Evolutionary conservation across 1,140 invertebrate species (phyloP), one percentile per base, ranked within the genome.

Genomic region (Lasaia peninsularis): DNA sequence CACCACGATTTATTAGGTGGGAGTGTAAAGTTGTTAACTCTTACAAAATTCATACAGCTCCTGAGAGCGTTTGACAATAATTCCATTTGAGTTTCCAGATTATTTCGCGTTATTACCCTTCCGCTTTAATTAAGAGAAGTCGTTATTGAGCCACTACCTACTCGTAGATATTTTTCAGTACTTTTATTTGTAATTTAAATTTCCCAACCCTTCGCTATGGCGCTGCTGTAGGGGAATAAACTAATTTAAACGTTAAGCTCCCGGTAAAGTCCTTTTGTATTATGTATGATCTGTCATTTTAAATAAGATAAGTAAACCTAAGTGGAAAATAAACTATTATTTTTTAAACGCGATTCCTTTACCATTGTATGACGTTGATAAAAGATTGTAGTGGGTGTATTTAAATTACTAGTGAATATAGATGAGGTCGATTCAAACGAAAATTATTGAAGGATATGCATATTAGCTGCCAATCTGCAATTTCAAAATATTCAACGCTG

Each of bases 101-200:
- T 84, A 86, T 87, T 80, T 85, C 79, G 72, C 78, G 87, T 83
- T 88, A 90, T 88, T 88, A 83, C 83, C 86, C 80, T 73, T 80
- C 81, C 70, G 81, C 72, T 81, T 88, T 89, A 89, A 90, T 89
- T 89, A 89, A 90, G 78, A 79, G 80, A 83, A 79, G 76, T 85
- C 78, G 82, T 86, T 86, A 81, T 87, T 80, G 75, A 79, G 80
- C 70, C 83, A 86, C 81, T 85, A 84, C 78, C 81, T 78, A 82
- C 80, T 86, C 80, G 79, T 74, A 79, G 82, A 81, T 86, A 86
- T 88, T 86, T 88, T 86, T 88, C 81, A 84, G 81, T 86, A 73
- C 78, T 88, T 90, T 88, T 88, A 88, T 90, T 90, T 90, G 87
- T 88, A 86, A 90, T 90, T 89, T 88, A 90, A 90, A 90, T 89